Evolutionary conservation across 2,888 invertebrate genomes (phyloP).

Genomic region (Acronicta psi): DNA sequence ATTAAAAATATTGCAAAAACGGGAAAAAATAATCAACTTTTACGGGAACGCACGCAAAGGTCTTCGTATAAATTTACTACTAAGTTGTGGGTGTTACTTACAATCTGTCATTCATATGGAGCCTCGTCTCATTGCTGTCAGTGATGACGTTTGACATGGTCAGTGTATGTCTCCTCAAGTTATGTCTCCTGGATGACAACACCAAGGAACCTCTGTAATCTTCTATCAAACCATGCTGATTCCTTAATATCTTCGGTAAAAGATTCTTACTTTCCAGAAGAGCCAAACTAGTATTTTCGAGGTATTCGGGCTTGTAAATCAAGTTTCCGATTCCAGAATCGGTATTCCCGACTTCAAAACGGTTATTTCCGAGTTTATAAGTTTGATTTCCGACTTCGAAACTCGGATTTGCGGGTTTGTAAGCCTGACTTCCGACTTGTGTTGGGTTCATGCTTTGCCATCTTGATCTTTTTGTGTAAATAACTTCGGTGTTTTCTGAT

Average conservation of each 20-base stretch:
- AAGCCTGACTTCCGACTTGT: not conserved
- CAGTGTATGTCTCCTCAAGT: constrained; percentile 70
- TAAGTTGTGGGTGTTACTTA: constrained; percentile 60
- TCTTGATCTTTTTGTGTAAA: constrained; percentile 66
- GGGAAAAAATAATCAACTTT: too few species aligned
- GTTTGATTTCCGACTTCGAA: not conserved
- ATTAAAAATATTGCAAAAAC: too few species aligned
- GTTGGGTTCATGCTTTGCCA: constrained; percentile 59
- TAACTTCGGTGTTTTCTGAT: constrained; percentile 65
- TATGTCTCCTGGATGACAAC: constrained; percentile 67
- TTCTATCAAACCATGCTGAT: constrained; percentile 67
- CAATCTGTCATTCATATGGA: constrained; percentile 80
- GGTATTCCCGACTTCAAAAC: too few species aligned
- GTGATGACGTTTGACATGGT: constrained; percentile 79
- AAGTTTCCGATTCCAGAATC: not conserved
- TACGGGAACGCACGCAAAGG: too few species aligned
- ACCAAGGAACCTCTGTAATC: constrained; percentile 70
- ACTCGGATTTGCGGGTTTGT: constrained; percentile 5
- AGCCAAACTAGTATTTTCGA: not conserved
- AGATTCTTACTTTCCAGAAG: not conserved
- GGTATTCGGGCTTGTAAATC: not conserved
- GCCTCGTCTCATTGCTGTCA: constrained; percentile 78
- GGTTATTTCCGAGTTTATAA: not conserved
- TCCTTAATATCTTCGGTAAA: constrained; percentile 18
- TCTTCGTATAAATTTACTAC: too few species aligned